Evolutionary conservation across 2,113 vertebrate genomes (phyloP).

Genomic region (Cyphomyrus plagiostoma): DNA sequence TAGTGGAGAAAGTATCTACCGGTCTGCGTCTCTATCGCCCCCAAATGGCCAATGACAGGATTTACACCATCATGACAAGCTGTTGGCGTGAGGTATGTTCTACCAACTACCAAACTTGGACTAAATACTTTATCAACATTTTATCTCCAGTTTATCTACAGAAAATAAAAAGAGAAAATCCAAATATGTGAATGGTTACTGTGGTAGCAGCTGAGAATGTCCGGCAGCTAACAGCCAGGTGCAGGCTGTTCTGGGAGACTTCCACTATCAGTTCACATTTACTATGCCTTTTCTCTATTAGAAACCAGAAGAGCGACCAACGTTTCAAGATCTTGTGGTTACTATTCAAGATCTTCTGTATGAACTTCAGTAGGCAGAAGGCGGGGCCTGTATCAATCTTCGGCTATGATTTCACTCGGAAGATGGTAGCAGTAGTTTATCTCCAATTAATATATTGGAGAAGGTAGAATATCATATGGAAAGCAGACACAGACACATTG

Average conservation of each 20-base stretch:
- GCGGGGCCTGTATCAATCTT: neutral
- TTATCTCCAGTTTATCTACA: neutral
- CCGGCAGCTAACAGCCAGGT: neutral
- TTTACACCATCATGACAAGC: constrained; percentile 80
- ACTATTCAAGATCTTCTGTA: constrained; percentile 77
- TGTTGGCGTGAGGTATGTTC: constrained; percentile 80
- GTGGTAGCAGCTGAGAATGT: neutral
- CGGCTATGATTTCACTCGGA: neutral
- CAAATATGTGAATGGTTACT: neutral
- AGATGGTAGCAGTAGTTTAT: neutral
- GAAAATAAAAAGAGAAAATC: neutral
- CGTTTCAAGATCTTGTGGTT: constrained; percentile 67
- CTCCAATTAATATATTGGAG: neutral
- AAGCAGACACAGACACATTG: neutral
- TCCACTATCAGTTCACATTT: neutral
- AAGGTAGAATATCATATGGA: neutral
- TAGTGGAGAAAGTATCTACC: constrained; percentile 77
- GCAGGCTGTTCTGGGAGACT: neutral
- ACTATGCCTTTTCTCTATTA: constrained; percentile 42
- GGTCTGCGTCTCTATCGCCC: constrained; percentile 86
- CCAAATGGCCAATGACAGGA: constrained; percentile 78
- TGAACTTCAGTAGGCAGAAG: constrained; percentile 52
- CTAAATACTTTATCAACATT: neutral
- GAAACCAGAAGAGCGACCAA: constrained; percentile 88
- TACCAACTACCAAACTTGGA: neutral